Evolutionary conservation across 2,113 vertebrate genomes (phyloP), one percentile per base, ranked within the genome.

Genomic region (Choloepus hoffmanni): DNA sequence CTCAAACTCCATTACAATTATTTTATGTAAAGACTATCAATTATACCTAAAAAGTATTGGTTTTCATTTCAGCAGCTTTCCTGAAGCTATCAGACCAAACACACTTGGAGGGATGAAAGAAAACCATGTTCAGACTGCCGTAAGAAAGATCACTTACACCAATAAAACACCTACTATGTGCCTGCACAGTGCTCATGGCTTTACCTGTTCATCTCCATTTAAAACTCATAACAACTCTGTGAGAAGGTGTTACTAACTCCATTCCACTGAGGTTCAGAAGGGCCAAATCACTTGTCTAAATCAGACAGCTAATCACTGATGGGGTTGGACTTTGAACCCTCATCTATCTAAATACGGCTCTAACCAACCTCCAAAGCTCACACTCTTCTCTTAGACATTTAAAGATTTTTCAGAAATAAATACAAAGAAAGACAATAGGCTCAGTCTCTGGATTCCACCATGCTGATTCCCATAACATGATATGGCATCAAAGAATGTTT

Each of bases 341-440:
- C 6, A 2, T 85, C 68, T 85, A 2, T 43, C 26, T 55, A 3
- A 53, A 50, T 26, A 16, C 0, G 78, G 48, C 68, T 84, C 43
- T 70, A 14, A 73, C 26, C 55, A 78, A 68, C 93, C 26, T 68
- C 30, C 36, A 21, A 65, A 92, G 50, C n/a, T 68, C 19, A 4
- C 14, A 5, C 13, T 65, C 10, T 76, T 65, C 60, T 68, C 43
- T n/a, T 6, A 72, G 74, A 48, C 45, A 62, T 3, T 77, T n/a
- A 24, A 19, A 85, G 53, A 28, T 50, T n/a, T 92, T 85, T 50
- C 79, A 65, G 48, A 63, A 93, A 93, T 58, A 91, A 63, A 67
- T 89, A 15, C 28, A 89, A 89, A 63, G 65, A 48, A 77, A 26
- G 50, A 90, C 43, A 55, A 3, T 15, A 60, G 70, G 5, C 36